Percentiles rank a stretch among this genome's conserved stretches.
Evolutionary conservation across 2,888 invertebrate species (phyloP).

Genomic region (Tanypteryx hageni): DNA sequence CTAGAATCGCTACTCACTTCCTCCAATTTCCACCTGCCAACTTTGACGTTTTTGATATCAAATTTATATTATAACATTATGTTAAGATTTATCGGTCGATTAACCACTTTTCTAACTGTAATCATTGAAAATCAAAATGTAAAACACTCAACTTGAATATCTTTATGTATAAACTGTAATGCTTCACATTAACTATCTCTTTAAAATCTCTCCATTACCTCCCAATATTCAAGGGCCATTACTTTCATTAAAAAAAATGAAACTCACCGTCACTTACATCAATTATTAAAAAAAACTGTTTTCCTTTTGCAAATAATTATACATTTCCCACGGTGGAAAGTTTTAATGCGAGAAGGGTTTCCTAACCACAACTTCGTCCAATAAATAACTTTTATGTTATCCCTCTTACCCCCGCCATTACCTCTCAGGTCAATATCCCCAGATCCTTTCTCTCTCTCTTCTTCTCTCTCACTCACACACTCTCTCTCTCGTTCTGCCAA

Average conservation of each 20-base stretch:
- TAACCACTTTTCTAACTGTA: too few species aligned
- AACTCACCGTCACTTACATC: neutral
- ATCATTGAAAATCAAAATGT: too few species aligned
- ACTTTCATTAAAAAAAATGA: neutral
- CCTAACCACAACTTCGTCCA: conserved; percentile 33
- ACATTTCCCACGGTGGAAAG: conserved; percentile 37
- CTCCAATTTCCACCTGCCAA: too few species aligned
- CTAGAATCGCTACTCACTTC: too few species aligned
- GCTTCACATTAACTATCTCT: too few species aligned
- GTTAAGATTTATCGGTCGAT: too few species aligned
- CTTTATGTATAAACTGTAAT: too few species aligned
- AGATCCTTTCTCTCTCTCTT: neutral
- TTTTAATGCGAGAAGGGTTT: conserved; percentile 42
- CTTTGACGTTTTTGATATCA: too few species aligned
- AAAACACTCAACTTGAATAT: too few species aligned
- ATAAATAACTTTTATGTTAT: conserved; percentile 62
- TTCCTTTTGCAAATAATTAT: conserved; percentile 46
- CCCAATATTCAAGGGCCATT: neutral
- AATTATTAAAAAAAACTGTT: conserved; percentile 38
- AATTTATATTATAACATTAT: too few species aligned
- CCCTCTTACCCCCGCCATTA: neutral
- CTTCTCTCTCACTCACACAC: neutral
- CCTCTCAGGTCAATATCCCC: neutral
- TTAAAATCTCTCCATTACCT: too few species aligned
- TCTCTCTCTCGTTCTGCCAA: neutral